Base-by-base conservation (phyloP, 2,797 vertebrate species). In the Smutsia temminckii region DNA sequence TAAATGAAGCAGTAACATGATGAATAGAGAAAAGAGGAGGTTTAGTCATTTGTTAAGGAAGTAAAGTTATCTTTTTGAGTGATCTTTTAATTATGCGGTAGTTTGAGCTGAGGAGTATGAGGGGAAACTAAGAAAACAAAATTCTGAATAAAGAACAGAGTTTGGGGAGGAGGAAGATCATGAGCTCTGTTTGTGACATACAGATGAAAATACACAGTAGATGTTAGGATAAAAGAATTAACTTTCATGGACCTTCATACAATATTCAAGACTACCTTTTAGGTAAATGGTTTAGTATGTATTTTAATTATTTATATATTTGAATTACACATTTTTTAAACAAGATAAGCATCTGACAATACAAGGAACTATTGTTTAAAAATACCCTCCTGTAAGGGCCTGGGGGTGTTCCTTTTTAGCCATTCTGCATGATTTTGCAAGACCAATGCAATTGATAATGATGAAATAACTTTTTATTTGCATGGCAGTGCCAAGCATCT, bases 401-500 rank as follows among this genome's bases (percentile, higher is more conserved):
- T 79, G 4, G 27, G 20, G 61, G 5, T 80, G 20, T 81, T 89
- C 46, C 5, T 85, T 86, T 86, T 83, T 27, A 81, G 57, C 55
- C 90, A 63, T 91, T 63, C 79, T 78, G 23, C 1, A 93, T 61
- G 97, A 94, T 93, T 71, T 87, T 96, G 29, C n/a, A 95, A 94
- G 71, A 96, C 75, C 91, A 84, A 69, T 95, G 63, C 0, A 40
- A 71, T 69, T 96, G 96, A 97, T 94, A 97, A 94, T 4, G 0
- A 72, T 85, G 94, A 97, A 98, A 97, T 96, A 97, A 96, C 95
- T 97, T 97, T 96, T 97, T 14, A 96, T 98, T 97, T 98, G 17
- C 84, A 97, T 64, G 21, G 4, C 79, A 94, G 17, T 91, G 95
- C 88, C 94, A 93, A 89, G 78, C 96, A 97, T 97, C 97, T 97